A percentile compares a stretch with the other conserved stretches of the same genome.
phyloP scores from a whole-genome alignment of 2,797 vertebrate species.

The Urocyon cinereoargenteus region DNA sequence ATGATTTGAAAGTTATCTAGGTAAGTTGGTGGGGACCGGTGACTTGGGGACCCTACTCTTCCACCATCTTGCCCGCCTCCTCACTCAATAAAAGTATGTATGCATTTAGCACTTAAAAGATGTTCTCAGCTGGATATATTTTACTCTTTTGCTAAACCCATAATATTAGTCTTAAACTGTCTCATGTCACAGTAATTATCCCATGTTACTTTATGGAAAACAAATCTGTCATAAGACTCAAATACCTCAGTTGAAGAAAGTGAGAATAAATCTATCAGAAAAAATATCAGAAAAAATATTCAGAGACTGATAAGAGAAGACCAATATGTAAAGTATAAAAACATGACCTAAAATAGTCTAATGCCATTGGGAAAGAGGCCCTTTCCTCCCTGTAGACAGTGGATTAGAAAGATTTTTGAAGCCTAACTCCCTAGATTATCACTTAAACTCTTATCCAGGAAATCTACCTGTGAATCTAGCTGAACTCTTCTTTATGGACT shows the following conservation, averaged over 20 bases:
- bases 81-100: background rate
- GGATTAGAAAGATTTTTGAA: constrained; percentile 17
- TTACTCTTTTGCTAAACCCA: constrained; percentile 1
- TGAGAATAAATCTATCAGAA: background rate
- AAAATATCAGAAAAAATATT: constrained; percentile 9
- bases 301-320: background rate
- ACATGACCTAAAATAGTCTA: constrained; percentile 2
- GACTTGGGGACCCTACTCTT: too few relatives aligned
- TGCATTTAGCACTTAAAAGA: background rate
- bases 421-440: background rate
- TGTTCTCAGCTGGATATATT: background rate
- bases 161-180: constrained; percentile 39
- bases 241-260: background rate
- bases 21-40: too few relatives aligned
- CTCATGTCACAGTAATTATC: constrained; percentile 52
- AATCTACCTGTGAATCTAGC: background rate
- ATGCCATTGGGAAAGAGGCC: background rate
- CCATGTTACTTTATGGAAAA: constrained; percentile 39
- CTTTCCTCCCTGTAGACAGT: background rate
- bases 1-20: too few relatives aligned
- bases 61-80: too few relatives aligned
- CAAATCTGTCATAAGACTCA: constrained; percentile 27
- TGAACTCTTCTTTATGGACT: background rate
- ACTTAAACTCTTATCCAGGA: background rate
- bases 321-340: background rate